Evolutionary conservation across 1,140 invertebrate genomes (phyloP), one percentile per base, ranked within the genome.

Genomic region (Scaptomyza graminum): DNA sequence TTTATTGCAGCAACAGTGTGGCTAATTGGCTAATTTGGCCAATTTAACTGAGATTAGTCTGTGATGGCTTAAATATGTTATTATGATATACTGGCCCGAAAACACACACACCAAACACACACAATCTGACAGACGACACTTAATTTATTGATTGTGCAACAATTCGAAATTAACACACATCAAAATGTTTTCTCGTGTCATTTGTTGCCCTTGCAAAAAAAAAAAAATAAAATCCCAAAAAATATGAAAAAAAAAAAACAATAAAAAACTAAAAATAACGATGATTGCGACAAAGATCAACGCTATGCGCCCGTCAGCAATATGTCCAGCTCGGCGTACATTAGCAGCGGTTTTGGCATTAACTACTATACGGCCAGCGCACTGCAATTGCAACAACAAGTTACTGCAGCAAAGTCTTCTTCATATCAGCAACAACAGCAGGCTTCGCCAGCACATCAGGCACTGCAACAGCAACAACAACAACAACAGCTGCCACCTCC

Each of bases 331-430:
- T 90, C 85, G 56, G 76, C 90, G 2, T 91, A 91, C 59, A 88
- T 91, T 67, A 91, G 79, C 79, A 76, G 88, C 52, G 90, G 90
- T 46, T 81, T 91, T 34, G 90, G 90, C 63, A 91, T 91, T 61
- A 91, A 91, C 78, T 91, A 91, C 70, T 91, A 91, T 22, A 91
- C 90, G 22, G 70, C 70, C 5, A 73, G 75, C 51, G 63, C 65
- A 31, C 31, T 72, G 68, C 65, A 85, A 31, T 25, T 72, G 18
- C 60, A 56, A 12, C 63, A 67, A 69, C 44, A 62, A 74, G 22
- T 55, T 57, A 25, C 80, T 60, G 31, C 74, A 74, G 61, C 60
- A 51, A 8, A 60, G 64, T 68, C 72, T 12, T 37, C 72, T 9
- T 37, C 34, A 2, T 37, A 61, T 73, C 61, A 25, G 55, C 60